Conservation (phyloP, 2,113 vertebrate genomes). For the Cromileptes altivelis region DNA sequence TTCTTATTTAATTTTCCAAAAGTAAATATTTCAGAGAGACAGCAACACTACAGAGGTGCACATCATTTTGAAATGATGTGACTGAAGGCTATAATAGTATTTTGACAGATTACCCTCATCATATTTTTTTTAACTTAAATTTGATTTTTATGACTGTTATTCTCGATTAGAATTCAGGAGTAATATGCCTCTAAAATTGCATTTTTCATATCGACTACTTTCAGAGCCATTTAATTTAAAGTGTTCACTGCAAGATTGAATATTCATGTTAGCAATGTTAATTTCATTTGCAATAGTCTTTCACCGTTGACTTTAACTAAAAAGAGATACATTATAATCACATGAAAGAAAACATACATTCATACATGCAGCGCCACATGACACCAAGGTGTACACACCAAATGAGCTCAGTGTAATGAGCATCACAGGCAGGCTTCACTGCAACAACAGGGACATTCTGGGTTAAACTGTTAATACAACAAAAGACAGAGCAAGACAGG, state of each 20-base stretch:
- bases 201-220: not conserved
- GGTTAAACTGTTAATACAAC: not conserved
- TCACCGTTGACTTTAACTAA: constrained; percentile 5
- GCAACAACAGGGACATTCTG: not conserved
- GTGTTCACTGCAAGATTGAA: not conserved
- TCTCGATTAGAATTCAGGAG: constrained; percentile 15
- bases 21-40: constrained; percentile 43
- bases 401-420: not conserved
- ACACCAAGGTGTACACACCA: not conserved
- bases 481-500: not conserved
- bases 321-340: not conserved
- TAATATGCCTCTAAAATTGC: not conserved
- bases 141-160: not conserved
- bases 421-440: not conserved
- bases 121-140: not conserved
- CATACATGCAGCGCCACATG: not conserved
- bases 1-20: constrained; percentile 46
- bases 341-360: constrained; percentile 11
- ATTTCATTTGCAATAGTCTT: constrained; percentile 4
- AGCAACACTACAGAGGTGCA: constrained; percentile 5
- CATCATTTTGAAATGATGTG: not conserved
- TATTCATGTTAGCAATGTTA: not conserved
- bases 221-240: constrained; percentile 10
- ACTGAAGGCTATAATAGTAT: not conserved
- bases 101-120: not conserved